phyloP scores from a whole-genome alignment of 2,797 vertebrate genomes.

The Rhynchonycteris naso region DNA sequence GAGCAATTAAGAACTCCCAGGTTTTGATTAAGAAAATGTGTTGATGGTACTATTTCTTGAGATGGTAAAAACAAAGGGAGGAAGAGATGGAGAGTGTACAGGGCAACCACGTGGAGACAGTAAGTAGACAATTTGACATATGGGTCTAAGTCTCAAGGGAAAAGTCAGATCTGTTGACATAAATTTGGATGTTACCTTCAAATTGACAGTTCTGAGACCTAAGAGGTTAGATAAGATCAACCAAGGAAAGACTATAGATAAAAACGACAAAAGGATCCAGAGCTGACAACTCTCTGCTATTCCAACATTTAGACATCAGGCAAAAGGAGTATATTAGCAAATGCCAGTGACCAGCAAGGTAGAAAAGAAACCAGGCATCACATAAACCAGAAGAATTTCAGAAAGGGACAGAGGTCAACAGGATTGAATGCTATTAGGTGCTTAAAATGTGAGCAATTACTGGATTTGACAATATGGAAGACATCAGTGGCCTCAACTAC shows the following conservation, averaged over 20 bases:
- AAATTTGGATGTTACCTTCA: neutral
- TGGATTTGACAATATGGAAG: neutral
- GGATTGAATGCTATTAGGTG: neutral
- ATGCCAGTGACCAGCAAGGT: neutral
- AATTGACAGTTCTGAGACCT: neutral
- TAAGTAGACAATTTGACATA: neutral
- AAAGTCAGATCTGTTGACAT: neutral
- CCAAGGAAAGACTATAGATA: neutral
- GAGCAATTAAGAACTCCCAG: neutral
- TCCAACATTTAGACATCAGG: neutral
- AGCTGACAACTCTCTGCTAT: neutral
- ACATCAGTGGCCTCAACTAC: neutral
- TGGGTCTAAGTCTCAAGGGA: neutral
- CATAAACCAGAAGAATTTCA: neutral
- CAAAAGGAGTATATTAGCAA: neutral
- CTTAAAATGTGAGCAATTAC: neutral
- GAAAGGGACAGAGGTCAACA: neutral
- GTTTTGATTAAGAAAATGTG: slow-evolving; percentile 38
- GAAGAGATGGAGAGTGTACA: neutral
- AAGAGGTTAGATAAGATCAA: neutral
- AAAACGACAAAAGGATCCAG: neutral
- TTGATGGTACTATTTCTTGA: neutral
- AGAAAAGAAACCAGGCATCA: slow-evolving; percentile 12
- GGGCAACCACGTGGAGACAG: neutral
- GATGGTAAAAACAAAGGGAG: neutral